A percentile compares a stretch with the other conserved stretches of the same genome.
phyloP scores from a whole-genome alignment of 1,140 invertebrate species.

The Ceratina calcarata region DNA sequence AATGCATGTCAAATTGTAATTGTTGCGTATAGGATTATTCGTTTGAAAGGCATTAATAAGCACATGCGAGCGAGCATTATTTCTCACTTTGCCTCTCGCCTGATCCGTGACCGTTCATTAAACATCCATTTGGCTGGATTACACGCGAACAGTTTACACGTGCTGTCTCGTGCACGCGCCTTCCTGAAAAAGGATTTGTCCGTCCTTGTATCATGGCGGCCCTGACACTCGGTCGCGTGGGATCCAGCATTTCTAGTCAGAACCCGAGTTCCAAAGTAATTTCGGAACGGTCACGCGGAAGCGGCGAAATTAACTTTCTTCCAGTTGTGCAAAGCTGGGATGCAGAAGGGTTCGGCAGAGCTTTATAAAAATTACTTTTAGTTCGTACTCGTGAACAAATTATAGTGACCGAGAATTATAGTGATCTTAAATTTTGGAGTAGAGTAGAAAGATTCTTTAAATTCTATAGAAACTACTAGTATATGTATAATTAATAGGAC shows the following conservation, averaged over 20 bases:
- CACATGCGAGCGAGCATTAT: neutral
- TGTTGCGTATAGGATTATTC: conserved; percentile 25
- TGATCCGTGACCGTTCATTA: neutral
- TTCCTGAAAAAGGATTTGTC: neutral
- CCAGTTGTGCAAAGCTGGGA: too few relatives aligned
- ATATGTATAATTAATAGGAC: too few relatives aligned
- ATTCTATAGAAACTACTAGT: too few relatives aligned
- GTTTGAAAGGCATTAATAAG: conserved; percentile 26
- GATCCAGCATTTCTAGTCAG: neutral
- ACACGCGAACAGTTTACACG: neutral
- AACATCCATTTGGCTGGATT: conserved; percentile 3
- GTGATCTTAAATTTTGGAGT: too few relatives aligned
- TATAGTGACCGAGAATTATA: too few relatives aligned
- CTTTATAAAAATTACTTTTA: too few relatives aligned
- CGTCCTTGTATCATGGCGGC: conserved; percentile 17
- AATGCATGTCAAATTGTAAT: neutral
- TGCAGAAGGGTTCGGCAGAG: too few relatives aligned
- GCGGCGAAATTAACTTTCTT: conserved; percentile 17
- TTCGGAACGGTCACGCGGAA: neutral
- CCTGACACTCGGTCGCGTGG: conserved; percentile 19
- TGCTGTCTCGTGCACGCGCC: conserved; percentile 26
- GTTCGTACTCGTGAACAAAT: too few relatives aligned
- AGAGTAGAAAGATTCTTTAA: too few relatives aligned
- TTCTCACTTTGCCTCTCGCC: neutral
- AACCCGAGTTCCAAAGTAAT: neutral